Conservation (phyloP, 2,797 vertebrate species). For the Sebastes aleutianus region DNA sequence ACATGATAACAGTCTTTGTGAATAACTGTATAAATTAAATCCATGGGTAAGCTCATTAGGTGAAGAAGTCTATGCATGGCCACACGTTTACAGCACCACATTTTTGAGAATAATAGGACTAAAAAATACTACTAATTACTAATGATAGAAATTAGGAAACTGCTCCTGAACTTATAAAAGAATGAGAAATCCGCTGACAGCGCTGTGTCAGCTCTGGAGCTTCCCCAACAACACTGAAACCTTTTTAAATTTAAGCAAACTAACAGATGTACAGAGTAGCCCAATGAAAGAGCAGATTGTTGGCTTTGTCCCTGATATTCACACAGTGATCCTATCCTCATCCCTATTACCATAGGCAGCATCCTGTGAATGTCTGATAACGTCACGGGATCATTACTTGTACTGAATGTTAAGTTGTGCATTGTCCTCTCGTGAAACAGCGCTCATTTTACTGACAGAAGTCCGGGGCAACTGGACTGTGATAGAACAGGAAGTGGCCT, state of each 20-base stretch:
- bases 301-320: not conserved
- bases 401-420: not conserved
- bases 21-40: not conserved
- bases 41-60: not conserved
- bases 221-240: not conserved
- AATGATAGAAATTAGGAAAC: not conserved
- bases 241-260: not conserved
- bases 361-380: not conserved
- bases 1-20: too few relatives aligned
- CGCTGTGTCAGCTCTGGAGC: not conserved
- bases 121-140: not conserved
- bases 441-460: not conserved
- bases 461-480: not conserved
- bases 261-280: not conserved
- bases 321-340: not conserved
- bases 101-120: not conserved
- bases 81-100: not conserved
- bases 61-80: not conserved
- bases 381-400: not conserved
- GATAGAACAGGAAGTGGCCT: conserved; percentile 11
- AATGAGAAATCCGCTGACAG: not conserved
- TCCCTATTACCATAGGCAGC: not conserved
- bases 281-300: not conserved
- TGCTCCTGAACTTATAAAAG: not conserved
- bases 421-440: not conserved